Percentiles rank a stretch among this genome's conserved stretches.
phyloP scores from a whole-genome alignment of 2,888 invertebrate genomes.

The Cantharis rufa region DNA sequence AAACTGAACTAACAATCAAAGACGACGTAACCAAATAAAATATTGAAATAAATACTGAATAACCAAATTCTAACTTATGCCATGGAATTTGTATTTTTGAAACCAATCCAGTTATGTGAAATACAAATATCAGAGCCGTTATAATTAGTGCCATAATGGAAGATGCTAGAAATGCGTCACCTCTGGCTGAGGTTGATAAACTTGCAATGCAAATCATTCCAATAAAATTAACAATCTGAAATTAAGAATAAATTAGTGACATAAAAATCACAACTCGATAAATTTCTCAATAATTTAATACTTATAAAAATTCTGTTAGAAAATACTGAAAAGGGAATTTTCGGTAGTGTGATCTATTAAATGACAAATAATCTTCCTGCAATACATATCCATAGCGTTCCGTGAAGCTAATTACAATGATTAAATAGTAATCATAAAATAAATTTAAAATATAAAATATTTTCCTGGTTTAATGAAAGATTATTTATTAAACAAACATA shows the following conservation, averaged over 20 bases:
- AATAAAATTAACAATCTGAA: constrained; percentile 36
- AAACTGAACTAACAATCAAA: constrained; percentile 10
- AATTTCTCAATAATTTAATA: no score
- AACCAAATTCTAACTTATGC: constrained; percentile 36
- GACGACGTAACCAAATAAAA: constrained; percentile 35
- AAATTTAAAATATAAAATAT: no score
- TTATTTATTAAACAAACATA: neutral
- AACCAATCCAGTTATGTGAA: constrained; percentile 29
- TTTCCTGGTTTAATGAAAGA: no score
- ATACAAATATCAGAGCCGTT: constrained; percentile 30
- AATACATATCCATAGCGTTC: no score
- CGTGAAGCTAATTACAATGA: no score
- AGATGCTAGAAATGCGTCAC: constrained; percentile 37
- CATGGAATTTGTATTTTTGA: constrained; percentile 33
- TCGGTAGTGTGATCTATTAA: no score
- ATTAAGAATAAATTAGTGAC: neutral
- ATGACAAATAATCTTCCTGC: no score
- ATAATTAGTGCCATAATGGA: constrained; percentile 34
- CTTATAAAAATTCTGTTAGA: no score
- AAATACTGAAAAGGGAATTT: no score
- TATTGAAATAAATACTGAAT: constrained; percentile 27
- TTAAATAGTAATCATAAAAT: no score
- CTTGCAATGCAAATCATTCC: constrained; percentile 33
- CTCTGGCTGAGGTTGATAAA: constrained; percentile 15
- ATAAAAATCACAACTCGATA: neutral